Base-by-base conservation (phyloP, 1,140 invertebrate genomes). In the Euura lappo region DNA sequence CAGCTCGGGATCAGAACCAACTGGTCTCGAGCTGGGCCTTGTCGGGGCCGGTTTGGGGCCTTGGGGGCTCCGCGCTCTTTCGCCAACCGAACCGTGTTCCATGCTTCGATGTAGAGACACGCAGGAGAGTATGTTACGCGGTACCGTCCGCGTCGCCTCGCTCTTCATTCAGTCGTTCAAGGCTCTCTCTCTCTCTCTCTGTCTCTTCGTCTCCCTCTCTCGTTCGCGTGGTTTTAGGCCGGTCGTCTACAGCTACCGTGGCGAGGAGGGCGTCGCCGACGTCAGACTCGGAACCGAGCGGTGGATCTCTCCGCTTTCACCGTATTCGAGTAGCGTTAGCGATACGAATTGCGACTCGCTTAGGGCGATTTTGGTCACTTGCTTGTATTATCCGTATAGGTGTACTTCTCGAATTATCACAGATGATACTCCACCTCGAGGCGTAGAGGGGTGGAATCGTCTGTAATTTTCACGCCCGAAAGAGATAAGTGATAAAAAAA, bases 261-360 rank as follows among this genome's bases (percentile, higher is more conserved):
- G 70, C 65, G 46, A 60, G 70, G 65, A 11, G 65, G 47, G 4
- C 44, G 47, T 68, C 11, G 8, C 45, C 44, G 45, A 45, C 64
- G 68, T 13, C 69, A 66, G 66, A 60, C 45, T 45, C 68, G 64
- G 66, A 45, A 69, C 71, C 65, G 45, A 42, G 68, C 44, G 44
- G 45, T 51, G 64, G 71, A 69, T 78, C 65, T 28, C 28, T 11
- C 51, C 75, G 78, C 78, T 79, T 79, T 79, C 77, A 79, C 78
- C 75, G 75, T 46, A 28, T 28, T 28, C 28, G 28, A 28, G 28
- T 28, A 28, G 28, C 28, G 28, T 28, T 28, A 28, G 69, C 69
- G 72, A 70, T 77, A 77, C 71, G 70, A 70, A 71, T 65, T 64
- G 72, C 68, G 74, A 28, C n/a, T 51, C 47, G 47, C 47, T n/a